Base-by-base conservation (phyloP, 2,797 vertebrate species). In the Halcyon badia region DNA sequence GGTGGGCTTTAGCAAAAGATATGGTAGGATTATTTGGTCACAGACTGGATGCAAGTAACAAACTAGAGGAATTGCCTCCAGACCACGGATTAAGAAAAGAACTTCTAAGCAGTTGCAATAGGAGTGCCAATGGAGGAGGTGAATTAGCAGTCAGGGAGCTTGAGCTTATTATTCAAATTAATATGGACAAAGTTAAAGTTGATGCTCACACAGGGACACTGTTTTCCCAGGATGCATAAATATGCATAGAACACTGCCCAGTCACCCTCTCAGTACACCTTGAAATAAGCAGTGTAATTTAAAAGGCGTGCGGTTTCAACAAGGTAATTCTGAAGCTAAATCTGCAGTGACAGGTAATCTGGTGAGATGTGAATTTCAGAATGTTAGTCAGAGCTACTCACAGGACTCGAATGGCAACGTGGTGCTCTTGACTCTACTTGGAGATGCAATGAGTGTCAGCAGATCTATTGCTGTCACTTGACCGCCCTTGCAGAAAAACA, bases 141-240 rank as follows among this genome's bases (percentile, higher is more conserved):
- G 42, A 90, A 79, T 76, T 92, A 91, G 58, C 51, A 86, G 54
- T 56, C 86, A 89, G 88, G 39, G 83, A 82, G 75, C 44, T 77
- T 52, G 58, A 25, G 19, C 25, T 90, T 83, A 80, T 90, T 94
- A 92, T 92, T 90, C 81, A 64, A 72, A 89, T 94, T 42, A 92
- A 66, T 82, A 80, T 25, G 62, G 83, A 73, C 70, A 83, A 58
- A 81, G 26, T 22, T 92, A 78, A 70, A 86, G 69, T 58, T 51
- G 70, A 35, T 54, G 77, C 30, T 83, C 7, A 26, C 49, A 75
- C 0, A 0, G 54, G 83, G 75, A 93, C 85, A 88, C 24, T 49
- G 5, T 93, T 61, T 64, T 65, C 28, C 51, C 49, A 90, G 85
- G 77, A 37, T 80, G 83, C 80, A 93, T 90, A 73, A 91, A 91